These are phyloP conservation scores for Notiomystis cincta DNA, from an alignment of 2,113 vertebrate species.

Conservation along the genomic window DNA sequence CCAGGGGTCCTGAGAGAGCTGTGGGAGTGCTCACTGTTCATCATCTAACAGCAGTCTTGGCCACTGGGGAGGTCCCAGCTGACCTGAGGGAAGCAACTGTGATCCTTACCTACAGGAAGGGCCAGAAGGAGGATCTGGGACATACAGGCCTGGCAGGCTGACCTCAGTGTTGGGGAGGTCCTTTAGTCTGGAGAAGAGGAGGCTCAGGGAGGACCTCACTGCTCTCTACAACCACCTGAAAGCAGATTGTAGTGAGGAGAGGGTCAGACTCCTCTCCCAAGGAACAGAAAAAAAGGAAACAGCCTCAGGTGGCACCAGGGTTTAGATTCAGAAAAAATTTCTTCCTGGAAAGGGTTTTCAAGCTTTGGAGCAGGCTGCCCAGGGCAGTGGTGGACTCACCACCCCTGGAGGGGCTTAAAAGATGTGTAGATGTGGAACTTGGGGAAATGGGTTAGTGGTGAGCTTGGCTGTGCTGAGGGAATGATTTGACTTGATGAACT, in stretches of 20 bases:
- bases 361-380: background rate
- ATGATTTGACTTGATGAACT: fast-evolving
- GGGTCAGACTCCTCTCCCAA: background rate
- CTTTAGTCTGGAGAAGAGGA: background rate
- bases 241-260: background rate
- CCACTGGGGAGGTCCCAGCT: background rate
- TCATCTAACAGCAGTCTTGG: background rate
- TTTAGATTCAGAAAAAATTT: background rate
- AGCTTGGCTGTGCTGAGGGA: background rate
- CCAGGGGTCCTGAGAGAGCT: background rate
- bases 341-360: background rate
- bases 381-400: background rate
- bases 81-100: background rate
- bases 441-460: background rate
- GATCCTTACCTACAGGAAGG: background rate
- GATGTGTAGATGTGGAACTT: background rate
- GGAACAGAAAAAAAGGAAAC: background rate
- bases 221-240: background rate
- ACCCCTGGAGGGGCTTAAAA: background rate
- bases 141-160: background rate
- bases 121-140: background rate
- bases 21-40: background rate
- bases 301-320: background rate
- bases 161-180: background rate
- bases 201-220: background rate